Conservation (phyloP, 2,797 vertebrate species). For the Sebastes taczanowskii region DNA sequence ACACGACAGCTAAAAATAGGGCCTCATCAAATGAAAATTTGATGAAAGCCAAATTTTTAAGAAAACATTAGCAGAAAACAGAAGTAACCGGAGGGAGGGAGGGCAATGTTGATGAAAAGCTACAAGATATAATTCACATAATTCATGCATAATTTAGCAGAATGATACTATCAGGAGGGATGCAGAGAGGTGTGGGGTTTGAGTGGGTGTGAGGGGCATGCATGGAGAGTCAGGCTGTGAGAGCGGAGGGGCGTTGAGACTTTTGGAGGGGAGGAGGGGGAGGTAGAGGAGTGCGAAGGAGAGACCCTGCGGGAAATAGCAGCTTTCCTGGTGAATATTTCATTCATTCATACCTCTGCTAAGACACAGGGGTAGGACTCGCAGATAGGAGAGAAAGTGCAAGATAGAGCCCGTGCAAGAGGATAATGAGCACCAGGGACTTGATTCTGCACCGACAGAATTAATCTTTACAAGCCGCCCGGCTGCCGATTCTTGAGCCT, state of each 20-base stretch:
- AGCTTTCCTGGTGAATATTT: constrained; percentile 74
- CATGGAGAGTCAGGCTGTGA: background rate
- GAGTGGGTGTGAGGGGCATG: background rate
- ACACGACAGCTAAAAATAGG: constrained; percentile 66
- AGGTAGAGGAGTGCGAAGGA: background rate
- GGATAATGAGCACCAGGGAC: constrained; percentile 48
- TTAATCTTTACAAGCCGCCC: constrained; percentile 44
- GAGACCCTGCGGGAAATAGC: constrained; percentile 40
- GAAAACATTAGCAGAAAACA: constrained; percentile 50
- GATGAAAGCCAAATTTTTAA: constrained; percentile 46
- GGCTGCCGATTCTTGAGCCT: constrained; percentile 26
- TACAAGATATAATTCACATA: constrained; percentile 38
- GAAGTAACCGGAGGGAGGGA: constrained; percentile 18
- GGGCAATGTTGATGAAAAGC: constrained; percentile 37
- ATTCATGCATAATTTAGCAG: constrained; percentile 61
- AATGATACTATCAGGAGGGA: constrained; percentile 30
- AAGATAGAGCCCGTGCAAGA: constrained; percentile 14
- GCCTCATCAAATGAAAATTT: constrained; percentile 54
- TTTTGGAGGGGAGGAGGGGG: background rate
- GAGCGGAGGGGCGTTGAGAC: background rate
- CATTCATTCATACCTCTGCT: constrained; percentile 30
- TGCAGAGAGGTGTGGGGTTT: background rate
- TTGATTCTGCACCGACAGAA: constrained; percentile 36
- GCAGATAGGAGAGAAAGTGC: constrained; percentile 10
- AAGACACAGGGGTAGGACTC: constrained; percentile 12